Evolutionary conservation across 2,797 vertebrate species (phyloP).

Genomic region (Artibeus jamaicensis): DNA sequence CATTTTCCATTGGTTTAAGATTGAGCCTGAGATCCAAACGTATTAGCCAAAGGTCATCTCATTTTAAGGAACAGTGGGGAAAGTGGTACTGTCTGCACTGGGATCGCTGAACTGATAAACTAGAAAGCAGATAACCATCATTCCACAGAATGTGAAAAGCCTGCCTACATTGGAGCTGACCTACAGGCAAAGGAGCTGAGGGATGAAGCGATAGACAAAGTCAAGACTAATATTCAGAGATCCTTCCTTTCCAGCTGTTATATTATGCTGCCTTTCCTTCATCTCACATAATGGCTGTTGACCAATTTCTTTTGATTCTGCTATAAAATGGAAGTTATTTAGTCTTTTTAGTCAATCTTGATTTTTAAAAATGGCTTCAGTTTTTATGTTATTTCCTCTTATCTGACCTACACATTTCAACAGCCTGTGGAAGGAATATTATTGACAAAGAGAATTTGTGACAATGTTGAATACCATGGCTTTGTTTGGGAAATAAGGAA

Average conservation of each 20-base stretch:
- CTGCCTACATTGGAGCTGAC: neutral
- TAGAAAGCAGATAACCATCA: neutral
- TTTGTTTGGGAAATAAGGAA: neutral
- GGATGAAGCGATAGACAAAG: neutral
- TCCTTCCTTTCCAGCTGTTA: neutral
- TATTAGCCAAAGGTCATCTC: neutral
- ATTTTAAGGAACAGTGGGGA: neutral
- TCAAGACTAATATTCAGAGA: neutral
- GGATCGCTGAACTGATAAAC: neutral
- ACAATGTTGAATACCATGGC: neutral
- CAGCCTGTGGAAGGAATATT: neutral
- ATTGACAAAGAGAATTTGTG: neutral
- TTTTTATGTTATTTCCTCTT: slow-evolving; percentile 29
- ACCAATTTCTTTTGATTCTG: neutral
- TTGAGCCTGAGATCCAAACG: neutral
- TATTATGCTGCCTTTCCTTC: neutral
- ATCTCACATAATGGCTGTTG: neutral
- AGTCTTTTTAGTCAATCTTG: neutral
- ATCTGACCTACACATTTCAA: neutral
- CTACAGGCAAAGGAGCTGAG: neutral
- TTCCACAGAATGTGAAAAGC: neutral
- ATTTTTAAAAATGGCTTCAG: slow-evolving; percentile 16
- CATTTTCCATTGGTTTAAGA: neutral
- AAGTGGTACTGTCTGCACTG: neutral
- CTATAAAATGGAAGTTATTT: neutral